These are phyloP conservation scores for Vombatus ursinus DNA, from an alignment of 2,113 vertebrate species.

Conservation along the genomic window DNA sequence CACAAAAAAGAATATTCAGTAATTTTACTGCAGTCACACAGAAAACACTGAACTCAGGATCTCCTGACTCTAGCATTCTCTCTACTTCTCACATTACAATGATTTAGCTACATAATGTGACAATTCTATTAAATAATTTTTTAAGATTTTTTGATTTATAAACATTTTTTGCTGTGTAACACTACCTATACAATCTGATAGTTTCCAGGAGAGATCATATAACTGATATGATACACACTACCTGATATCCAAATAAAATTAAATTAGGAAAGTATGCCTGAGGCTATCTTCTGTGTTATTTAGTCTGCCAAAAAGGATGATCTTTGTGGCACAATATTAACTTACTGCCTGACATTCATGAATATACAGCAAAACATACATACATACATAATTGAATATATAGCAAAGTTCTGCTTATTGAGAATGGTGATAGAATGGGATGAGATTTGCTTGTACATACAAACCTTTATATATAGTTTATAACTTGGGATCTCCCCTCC, in stretches of 20 bases:
- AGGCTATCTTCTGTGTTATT: neutral
- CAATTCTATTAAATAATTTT: neutral
- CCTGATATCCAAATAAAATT: neutral
- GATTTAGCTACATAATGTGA: neutral
- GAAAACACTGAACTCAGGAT: too few relatives aligned
- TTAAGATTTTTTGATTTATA: too few relatives aligned
- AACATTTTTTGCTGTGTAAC: neutral
- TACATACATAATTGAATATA: neutral
- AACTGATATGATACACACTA: neutral
- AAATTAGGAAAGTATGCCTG: neutral
- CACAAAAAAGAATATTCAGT: neutral
- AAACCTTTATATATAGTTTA: neutral
- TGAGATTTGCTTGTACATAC: neutral
- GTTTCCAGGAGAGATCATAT: neutral
- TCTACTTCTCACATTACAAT: too few relatives aligned
- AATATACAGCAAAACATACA: neutral
- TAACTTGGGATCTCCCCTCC: neutral
- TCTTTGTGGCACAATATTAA: neutral
- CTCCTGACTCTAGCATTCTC: neutral
- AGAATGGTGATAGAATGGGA: neutral
- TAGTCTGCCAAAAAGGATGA: neutral
- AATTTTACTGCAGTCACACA: neutral
- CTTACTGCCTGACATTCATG: neutral
- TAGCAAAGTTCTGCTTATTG: neutral
- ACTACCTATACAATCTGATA: neutral